Base-by-base conservation (phyloP, 1,140 invertebrate species). In the Grapholita molesta region DNA sequence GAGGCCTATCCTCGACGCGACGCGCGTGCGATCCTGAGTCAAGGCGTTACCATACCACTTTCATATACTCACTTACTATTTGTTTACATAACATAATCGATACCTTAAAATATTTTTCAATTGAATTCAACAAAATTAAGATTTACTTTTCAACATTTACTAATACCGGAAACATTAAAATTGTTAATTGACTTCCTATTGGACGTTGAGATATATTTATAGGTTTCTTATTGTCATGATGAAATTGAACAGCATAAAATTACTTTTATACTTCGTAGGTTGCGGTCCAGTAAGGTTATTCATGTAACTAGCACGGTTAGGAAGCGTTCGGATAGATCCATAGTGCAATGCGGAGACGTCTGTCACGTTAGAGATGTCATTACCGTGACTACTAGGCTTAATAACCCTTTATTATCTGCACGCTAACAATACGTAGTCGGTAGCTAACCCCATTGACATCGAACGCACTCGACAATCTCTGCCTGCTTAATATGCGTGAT, bases 381-480 rank as follows among this genome's bases (percentile, higher is more conserved):
- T 61, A 61, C 24, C 12, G 55, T 67, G 68, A 68, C 66, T 68
- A 69, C 61, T 57, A 55, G 72, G 25, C 71, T 70, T 69, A 75
- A 72, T 73, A 73, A 75, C 71, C 71, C 67, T 23, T 67, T 35
- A 75, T 77, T 75, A 77, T 53, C 65, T 70, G 66, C 73, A 77
- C 76, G 76, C 69, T 55, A 75, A 68, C 38, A 68, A 74, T 64
- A 32, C 55, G 55, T 61, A n/a, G n/a, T n/a, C n/a, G 42, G 42
- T 18, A 61, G 55, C 55, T 61, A 30, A 61, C 55, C 28, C 25
- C 30, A 61, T 61, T 61, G 55, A 61, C 55, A 32, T 61, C 25
- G 28, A 61, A 61, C 24, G 18, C 55, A 25, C 24, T 57, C 25
- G 7, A 32, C 25, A 32, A 61, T 61, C 11, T 30, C 28, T 18